Base-by-base conservation (phyloP, 1,140 invertebrate genomes). In the Nephila pilipes region DNA sequence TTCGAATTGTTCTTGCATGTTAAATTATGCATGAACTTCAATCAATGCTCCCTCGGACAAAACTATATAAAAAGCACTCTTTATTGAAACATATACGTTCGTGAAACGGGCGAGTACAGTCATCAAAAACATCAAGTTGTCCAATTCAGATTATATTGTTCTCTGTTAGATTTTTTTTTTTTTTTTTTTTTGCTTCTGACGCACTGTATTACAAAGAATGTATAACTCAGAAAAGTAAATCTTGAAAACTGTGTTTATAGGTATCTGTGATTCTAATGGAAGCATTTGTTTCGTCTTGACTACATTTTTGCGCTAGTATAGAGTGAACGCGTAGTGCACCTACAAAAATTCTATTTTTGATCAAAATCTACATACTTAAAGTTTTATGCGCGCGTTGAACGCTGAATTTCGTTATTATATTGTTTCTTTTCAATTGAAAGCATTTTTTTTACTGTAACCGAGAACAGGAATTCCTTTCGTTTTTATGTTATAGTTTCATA, bases 51-150 rank as follows among this genome's bases (percentile, higher is more conserved):
- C 3, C 18, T 75, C 32, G 16, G 18, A 32, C 69, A 75, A 75
- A 75, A 75, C 29, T 36, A 75, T 16, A 29, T 29, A 25, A 8
- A 29, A 75, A 36, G 69, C 25, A 36, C 69, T 4, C 16, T 75
- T 65, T 65, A 10, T 25, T 29, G 25, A 65, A 14, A 65, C 25
- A 36, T 29, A 36, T 16, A 5, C 32, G 29, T 36, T 6, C 69
- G 32, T 32, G 69, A 32, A 18, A 75, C 32, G 29, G 46, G 32
- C 69, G 36, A 75, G 18, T 29, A 29, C 14, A 75, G 69, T 75
- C 69, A 75, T 75, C 69, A 75, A 75, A 32, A 75, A 75, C 32
- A 32, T 75, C 69, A 75, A 75, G 32, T 20, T 75, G 69, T 75
- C 69, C 69, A 75, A 75, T 75, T 36, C 36, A 36, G 29, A 32